Base-by-base conservation (phyloP, 2,888 invertebrate genomes). In the Meloe dianella region DNA sequence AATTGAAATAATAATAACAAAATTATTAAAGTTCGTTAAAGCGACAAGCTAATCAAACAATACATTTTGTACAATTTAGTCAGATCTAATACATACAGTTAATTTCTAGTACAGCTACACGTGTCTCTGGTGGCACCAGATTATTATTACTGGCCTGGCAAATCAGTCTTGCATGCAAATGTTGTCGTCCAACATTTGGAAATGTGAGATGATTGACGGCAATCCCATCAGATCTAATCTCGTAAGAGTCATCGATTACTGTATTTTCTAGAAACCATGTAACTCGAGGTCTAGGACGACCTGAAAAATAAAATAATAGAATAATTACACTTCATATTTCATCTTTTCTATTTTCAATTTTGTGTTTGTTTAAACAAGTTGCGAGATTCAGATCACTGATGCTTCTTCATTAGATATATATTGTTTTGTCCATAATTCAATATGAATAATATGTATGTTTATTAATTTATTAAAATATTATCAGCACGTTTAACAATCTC, bases 81-180 rank as follows among this genome's bases (percentile, higher is more conserved):
- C 35, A 24, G 12, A 14, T 41, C 12, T 47, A 56, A 35, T 79
- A 93, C 95, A 93, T 85, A 95, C 95, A 87, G 85, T 95, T 94
- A 73, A 95, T 89, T 84, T 95, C 92, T 82, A 95, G 86, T 75
- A 93, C 90, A 78, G 93, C 89, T 73, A 92, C 89, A 84, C 91
- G 92, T 75, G 91, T 89, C 80, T 91, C 89, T 10, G 95, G 92
- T 61, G 89, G 89, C 56, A 92, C 91, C 76, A 94, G 85, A 83
- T 93, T 93, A 72, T 94, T 95, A 84, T 95, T 95, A 77, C 91
- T 91, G 30, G 95, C 95, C 84, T 94, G 93, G 85, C 95, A 95
- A 77, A 93, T 90, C 78, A 95, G 90, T 77, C 93, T 87, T 66
- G 92, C 88, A 84, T 94, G 92, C 75, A 94, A 87, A 84, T 95